A percentile compares a stretch with the other conserved stretches of the same genome.
phyloP scores from a whole-genome alignment of 1,140 invertebrate genomes.

The Drosophila mauritiana region DNA sequence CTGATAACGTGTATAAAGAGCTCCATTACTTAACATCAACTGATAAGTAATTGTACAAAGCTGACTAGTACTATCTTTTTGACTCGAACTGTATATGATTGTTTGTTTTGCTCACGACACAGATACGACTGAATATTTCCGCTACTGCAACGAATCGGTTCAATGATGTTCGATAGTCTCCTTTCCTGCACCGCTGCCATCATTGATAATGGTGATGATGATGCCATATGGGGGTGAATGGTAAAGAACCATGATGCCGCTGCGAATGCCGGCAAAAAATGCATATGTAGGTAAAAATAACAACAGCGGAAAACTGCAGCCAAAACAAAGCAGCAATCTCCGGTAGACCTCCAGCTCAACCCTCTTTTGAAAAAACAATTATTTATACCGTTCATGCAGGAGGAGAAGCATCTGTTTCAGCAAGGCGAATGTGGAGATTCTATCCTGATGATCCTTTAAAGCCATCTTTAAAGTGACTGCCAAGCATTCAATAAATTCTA shows the following conservation, averaged over 20 bases:
- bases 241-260: constrained; percentile 1
- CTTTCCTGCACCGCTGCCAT: constrained; percentile 4
- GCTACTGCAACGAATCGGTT: constrained; percentile 62
- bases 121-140: constrained; percentile 80
- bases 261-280: constrained; percentile 59
- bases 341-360: neutral
- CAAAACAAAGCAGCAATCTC: constrained; percentile 54
- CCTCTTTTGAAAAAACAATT: constrained; percentile 50
- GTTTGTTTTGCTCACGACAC: constrained; percentile 59
- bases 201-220: constrained; percentile 29
- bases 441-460: constrained; percentile 9
- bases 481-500: constrained; percentile 68
- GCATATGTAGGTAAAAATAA: constrained; percentile 77
- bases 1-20: too few species aligned
- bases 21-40: neutral
- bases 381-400: constrained; percentile 21
- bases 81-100: constrained; percentile 2
- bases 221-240: constrained; percentile 13
- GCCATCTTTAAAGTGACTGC: constrained; percentile 42
- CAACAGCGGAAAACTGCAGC: constrained; percentile 62
- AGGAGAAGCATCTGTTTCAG: constrained; percentile 8
- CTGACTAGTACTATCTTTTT: neutral
- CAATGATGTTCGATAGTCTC: constrained; percentile 62
- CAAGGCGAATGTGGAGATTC: neutral
- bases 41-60: neutral